phyloP scores from a whole-genome alignment of 2,888 invertebrate genomes.

The Suillia variegata region DNA sequence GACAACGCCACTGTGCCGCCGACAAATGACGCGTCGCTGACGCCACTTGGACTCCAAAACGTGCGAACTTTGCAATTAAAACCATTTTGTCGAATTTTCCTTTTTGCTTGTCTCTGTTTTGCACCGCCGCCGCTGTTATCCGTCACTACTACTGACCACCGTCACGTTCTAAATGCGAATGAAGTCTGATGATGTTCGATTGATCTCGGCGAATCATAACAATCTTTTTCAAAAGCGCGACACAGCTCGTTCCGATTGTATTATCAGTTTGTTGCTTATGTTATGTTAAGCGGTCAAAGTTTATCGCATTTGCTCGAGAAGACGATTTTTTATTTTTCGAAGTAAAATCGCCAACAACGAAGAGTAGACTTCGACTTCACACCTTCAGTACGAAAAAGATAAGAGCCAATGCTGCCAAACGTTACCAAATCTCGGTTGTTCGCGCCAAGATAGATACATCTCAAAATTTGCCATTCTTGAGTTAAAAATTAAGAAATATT shows the following conservation, averaged over 20 bases:
- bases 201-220: neutral
- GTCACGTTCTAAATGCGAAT: conserved; percentile 37
- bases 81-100: conserved; percentile 44
- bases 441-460: too few relatives aligned
- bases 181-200: conserved; percentile 18
- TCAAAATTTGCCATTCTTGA: too few relatives aligned
- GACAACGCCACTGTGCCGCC: conserved; percentile 35
- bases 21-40: conserved; percentile 32
- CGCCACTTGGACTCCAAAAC: conserved; percentile 36
- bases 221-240: neutral
- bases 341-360: neutral
- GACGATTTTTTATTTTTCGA: neutral
- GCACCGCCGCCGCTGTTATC: conserved; percentile 3
- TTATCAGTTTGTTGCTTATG: too few relatives aligned
- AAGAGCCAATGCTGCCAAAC: too few relatives aligned
- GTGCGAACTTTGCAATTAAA: conserved; percentile 45
- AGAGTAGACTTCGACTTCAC: neutral
- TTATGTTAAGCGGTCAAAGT: conserved; percentile 2
- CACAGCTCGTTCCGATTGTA: neutral
- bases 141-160: too few relatives aligned
- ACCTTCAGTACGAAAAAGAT: too few relatives aligned
- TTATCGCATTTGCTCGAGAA: conserved; percentile 9
- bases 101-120: too few relatives aligned
- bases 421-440: too few relatives aligned
- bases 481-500: too few relatives aligned